Base-by-base conservation (phyloP, 2,797 vertebrate genomes). In the Leontopithecus rosalia region DNA sequence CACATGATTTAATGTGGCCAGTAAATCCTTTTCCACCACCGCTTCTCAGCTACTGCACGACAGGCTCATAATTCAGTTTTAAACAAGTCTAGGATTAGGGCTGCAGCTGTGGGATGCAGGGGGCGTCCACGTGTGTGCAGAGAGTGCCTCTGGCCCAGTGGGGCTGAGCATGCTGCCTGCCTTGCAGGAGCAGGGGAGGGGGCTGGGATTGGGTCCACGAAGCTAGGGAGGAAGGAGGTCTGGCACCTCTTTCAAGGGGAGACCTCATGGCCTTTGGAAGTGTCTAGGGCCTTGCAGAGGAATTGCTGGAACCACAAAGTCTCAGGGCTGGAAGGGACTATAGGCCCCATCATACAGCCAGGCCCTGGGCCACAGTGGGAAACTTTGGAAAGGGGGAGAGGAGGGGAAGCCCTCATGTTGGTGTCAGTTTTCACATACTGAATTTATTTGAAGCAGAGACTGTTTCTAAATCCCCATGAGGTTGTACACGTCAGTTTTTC, bases 11-110 rank as follows among this genome's bases (percentile, higher is more conserved):
- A 97, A 89, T 19, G 88, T 3, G 7, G 70, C 85, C 87, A 30
- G 88, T 95, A 97, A 97, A 94, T 93, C 97, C 95, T 90, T 93
- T 95, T 83, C 95, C 17, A 1, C 92, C 93, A 77, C 2, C 2
- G 70, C 88, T 90, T 87, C 94, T 94, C 93, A 39, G 97, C 94
- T 96, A 88, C 94, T 2, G n/a, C 73, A 41, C 33, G 77, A 92
- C 95, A 96, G 94, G 93, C 94, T 98, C 97, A 28, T 95, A 97
- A 98, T 90, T 98, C 97, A 96, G 90, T 90, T 93, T 96, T 79
- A 96, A 97, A 96, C 73, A 92, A 82, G 85, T 50, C 84, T 57
- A 50, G 80, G 96, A 92, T 95, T 90, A 79, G 52, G 79, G 81
- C 81, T 92, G 79, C 75, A 87, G 97, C 92, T 95, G 88, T 14